phyloP scores from a whole-genome alignment of 2,888 invertebrate genomes.

The Pterostichus madidus region DNA sequence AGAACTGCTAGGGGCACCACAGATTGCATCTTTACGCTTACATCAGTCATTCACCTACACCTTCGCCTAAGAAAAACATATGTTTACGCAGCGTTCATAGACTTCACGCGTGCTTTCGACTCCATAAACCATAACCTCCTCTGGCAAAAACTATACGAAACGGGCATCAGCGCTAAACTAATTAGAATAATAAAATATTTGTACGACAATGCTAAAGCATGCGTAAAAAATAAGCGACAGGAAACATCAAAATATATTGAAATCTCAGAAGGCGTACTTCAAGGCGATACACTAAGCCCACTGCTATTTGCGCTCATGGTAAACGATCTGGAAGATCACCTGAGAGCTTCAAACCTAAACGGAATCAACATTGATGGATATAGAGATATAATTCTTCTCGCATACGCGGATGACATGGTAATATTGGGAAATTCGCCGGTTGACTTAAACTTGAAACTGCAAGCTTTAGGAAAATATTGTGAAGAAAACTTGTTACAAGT shows the following conservation, averaged over 20 bases:
- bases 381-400: not conserved
- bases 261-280: not conserved
- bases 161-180: slow-evolving; percentile 7
- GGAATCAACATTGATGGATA: slow-evolving; percentile 2
- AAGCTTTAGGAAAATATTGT: slow-evolving; percentile 3
- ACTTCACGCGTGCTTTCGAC: slow-evolving; percentile 20
- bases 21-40: slow-evolving; percentile 14
- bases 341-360: not conserved
- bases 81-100: too few species aligned
- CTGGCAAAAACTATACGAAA: slow-evolving; percentile 9
- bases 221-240: slow-evolving; percentile 4
- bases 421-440: slow-evolving; percentile 6
- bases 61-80: slow-evolving; percentile 25
- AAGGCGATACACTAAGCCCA: slow-evolving; percentile 22
- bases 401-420: slow-evolving; percentile 17
- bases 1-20: not conserved
- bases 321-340: slow-evolving; percentile 6
- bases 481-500: slow-evolving; percentile 19
- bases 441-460: slow-evolving; percentile 1
- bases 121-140: slow-evolving; percentile 20
- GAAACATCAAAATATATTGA: slow-evolving; percentile 13
- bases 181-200: slow-evolving; percentile 12
- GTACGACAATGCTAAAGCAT: slow-evolving; percentile 21
- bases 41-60: slow-evolving; percentile 17
- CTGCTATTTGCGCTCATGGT: slow-evolving; percentile 7